Base-by-base conservation (phyloP, 2,797 vertebrate genomes). In the Chelidonichthys spinosus region DNA sequence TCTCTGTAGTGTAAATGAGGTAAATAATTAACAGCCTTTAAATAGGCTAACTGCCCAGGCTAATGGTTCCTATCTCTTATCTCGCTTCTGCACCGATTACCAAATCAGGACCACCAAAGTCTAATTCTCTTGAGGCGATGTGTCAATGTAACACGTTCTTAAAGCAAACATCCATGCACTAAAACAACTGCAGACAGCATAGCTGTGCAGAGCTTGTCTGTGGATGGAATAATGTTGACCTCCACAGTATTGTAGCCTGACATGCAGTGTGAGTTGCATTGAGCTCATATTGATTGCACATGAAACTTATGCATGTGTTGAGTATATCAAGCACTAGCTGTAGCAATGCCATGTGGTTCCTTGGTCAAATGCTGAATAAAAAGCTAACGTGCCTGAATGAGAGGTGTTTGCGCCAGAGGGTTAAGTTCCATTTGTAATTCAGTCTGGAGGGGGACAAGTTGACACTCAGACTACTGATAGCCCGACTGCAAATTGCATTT, bases 1-100 rank as follows among this genome's bases (percentile, higher is more conserved):
- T 63, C 84, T 85, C 79, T 86, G 77, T 84, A 83, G 86, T 85
- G 87, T 87, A 92, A 92, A 92, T 88, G 50, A 88, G 68, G 84
- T 88, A 82, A 92, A 91, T 92, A 81, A 90, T 90, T 87, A 89
- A 91, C 89, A 74, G 69, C 35, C 76, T 83, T 88, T 86, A 89
- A 91, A 89, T 86, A 74, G 85, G 81, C 82, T 81, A 90, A 87
- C 83, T 83, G 85, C 83, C 52, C 49, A 25, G 32, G 58, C 82
- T 90, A 90, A 92, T 86, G 78, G 84, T 39, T 64, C 70, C 65
- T 69, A 70, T 82, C 75, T 87, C 85, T 91, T 90, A 90, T 91
- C 89, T 90, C 52, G 10, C 67, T 81, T 69, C 58, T 81, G 82
- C 85, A 83, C 81, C 32, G 13, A 85, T n/a, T n/a, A n/a, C n/a